Percentiles rank a stretch among this genome's conserved stretches.
Evolutionary conservation across 2,113 vertebrate genomes (phyloP).

Genomic region (Solea senegalensis): DNA sequence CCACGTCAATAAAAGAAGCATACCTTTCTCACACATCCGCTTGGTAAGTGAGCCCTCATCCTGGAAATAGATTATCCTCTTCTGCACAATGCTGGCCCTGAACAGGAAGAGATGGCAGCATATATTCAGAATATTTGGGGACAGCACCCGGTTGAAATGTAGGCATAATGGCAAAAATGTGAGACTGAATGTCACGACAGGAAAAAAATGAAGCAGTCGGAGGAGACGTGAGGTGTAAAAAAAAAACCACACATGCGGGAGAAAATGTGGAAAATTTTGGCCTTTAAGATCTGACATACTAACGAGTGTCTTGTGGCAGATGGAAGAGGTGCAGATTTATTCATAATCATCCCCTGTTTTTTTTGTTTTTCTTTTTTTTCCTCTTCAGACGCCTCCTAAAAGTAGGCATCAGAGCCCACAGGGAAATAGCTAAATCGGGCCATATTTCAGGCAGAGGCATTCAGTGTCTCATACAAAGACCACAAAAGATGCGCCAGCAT

Average conservation of each 20-base stretch:
- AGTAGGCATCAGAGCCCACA: slow-evolving; percentile 30
- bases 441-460: slow-evolving; percentile 22
- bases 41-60: slow-evolving; percentile 96
- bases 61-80: slow-evolving; percentile 97
- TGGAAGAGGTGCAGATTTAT: slow-evolving; percentile 34
- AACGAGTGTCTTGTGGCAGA: slow-evolving; percentile 7
- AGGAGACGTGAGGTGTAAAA: neutral
- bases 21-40: slow-evolving; percentile 97
- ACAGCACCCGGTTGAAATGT: slow-evolving; percentile 7
- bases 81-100: slow-evolving; percentile 98
- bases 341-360: slow-evolving; percentile 29
- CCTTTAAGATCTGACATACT: slow-evolving; percentile 22
- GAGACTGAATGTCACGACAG: neutral
- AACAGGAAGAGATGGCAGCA: slow-evolving; percentile 26
- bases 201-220: neutral
- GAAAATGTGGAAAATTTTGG: neutral
- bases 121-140: slow-evolving; percentile 1
- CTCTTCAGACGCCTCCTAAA: slow-evolving; percentile 21
- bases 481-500: slow-evolving; percentile 29
- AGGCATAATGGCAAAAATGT: neutral
- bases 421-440: slow-evolving; percentile 13
- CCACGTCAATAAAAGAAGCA: slow-evolving; percentile 39
- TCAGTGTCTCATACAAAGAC: slow-evolving; percentile 19
- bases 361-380: neutral
- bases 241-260: neutral